These are phyloP conservation scores for Dioctria rufipes DNA, from an alignment of 2,888 invertebrate genomes.

Conservation along the genomic window DNA sequence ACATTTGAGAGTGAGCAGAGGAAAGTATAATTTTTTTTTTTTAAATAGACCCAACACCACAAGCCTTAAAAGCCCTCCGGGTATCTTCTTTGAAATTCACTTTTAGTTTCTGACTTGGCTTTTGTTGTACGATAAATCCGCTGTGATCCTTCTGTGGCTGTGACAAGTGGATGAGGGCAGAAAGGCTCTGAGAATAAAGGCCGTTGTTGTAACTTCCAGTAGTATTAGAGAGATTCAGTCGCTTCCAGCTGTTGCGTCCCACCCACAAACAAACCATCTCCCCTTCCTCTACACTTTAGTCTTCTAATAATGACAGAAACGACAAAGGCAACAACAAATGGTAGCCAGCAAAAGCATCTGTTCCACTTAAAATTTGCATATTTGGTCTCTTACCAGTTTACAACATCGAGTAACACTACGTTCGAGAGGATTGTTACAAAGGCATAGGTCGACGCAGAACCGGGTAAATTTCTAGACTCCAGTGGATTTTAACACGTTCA, in stretches of 20 bases:
- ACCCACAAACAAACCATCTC: not conserved
- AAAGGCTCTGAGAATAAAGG: not conserved
- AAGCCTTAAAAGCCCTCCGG: not conserved
- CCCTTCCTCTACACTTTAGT: not conserved
- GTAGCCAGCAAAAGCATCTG: slow-evolving; percentile 23
- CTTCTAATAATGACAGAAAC: slow-evolving; percentile 14
- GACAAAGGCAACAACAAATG: slow-evolving; percentile 18
- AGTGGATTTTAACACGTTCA: slow-evolving; percentile 33
- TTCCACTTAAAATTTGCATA: slow-evolving; percentile 46
- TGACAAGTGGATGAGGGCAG: slow-evolving; percentile 5
- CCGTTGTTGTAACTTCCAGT: not conserved
- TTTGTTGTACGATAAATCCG: slow-evolving; percentile 21
- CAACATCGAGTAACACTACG: slow-evolving; percentile 19
- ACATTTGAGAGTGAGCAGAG: not conserved
- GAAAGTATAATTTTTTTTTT: slow-evolving; percentile 10
- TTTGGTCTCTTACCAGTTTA: slow-evolving; percentile 41
- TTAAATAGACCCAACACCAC: slow-evolving; percentile 21
- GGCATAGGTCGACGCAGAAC: slow-evolving; percentile 13
- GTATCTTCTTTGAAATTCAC: slow-evolving; percentile 29
- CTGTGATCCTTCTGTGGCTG: slow-evolving; percentile 14
- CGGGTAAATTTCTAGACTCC: slow-evolving; percentile 25
- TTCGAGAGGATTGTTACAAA: slow-evolving; percentile 21
- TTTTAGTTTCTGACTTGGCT: slow-evolving; percentile 34
- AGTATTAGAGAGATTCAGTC: not conserved
- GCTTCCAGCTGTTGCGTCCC: slow-evolving; percentile 26